Base-by-base conservation (phyloP, 2,888 invertebrate species). In the Salticus scenicus region DNA sequence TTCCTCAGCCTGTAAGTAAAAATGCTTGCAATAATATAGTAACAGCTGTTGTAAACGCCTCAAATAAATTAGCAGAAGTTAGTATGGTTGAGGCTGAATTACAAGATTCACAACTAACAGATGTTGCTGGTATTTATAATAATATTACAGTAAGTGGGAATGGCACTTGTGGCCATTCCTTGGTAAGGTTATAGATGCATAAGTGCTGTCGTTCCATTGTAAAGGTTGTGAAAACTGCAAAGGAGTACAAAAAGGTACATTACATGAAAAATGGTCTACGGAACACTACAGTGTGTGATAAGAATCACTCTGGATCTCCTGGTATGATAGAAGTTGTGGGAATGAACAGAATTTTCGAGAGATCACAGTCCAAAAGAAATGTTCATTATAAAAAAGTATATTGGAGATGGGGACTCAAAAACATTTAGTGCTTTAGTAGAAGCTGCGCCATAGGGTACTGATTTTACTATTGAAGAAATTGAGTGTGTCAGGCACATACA, bases 101-200 rank as follows among this genome's bases (percentile, higher is more conserved):
- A 24, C 2, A 33, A 63, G 78, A 78, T 28, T 5, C 24, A n/a
- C 27, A 14, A 1, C 0, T 2, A 24, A 27, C 37, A 5, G 41
- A 28, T 12, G 17, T 2, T 47, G 7, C n/a, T n/a, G 7, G 10
- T n/a, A 12, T n/a, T 14, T 24, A 12, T 24, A 31, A 47, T 7
- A 30, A 47, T 10, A 41, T 78, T 0, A 31, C 10, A 31, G 63
- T 78, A 1, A 78, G 70, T 57, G 77, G 77, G 33, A 70, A 78
- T n/a, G 77, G 57, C 37, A 78, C 77, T 0, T 77, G 77, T 1
- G 70, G 77, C 20, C 70, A 78, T 57, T 70, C 77, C n/a, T 78
- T 37, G 37, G 37, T 7, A 37, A 37, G 10, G 37, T 37, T 7
- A 10, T 37, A 10, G 37, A 37, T 37, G 37, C 37, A 7, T 4